These are phyloP conservation scores for Calliphora vicina DNA, from an alignment of 1,140 invertebrate genomes.

Conservation along the genomic window DNA sequence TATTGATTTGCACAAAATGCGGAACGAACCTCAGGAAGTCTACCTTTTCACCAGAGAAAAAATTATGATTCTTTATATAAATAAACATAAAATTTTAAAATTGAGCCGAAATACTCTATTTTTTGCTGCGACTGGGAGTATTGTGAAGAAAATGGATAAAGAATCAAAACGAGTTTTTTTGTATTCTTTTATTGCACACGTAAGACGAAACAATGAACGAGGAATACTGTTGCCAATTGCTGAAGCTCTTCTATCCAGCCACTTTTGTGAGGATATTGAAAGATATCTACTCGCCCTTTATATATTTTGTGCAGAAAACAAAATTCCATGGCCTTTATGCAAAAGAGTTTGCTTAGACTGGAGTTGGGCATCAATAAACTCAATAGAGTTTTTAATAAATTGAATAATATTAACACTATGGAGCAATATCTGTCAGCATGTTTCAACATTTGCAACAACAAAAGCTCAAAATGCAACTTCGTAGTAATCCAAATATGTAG, in stretches of 20 bases:
- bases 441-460: neutral
- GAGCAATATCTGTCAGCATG: neutral
- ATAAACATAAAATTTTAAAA: neutral
- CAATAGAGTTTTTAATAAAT: neutral
- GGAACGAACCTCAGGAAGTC: neutral
- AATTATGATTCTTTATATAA: neutral
- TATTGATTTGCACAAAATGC: neutral
- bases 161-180: neutral
- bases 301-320: neutral
- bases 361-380: neutral
- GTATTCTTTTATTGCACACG: neutral
- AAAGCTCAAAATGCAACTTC: no score
- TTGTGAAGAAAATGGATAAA: neutral
- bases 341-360: neutral
- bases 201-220: neutral
- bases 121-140: neutral
- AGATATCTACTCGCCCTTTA: neutral
- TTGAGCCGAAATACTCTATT: neutral
- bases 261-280: neutral
- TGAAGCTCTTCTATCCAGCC: neutral
- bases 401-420: neutral
- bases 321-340: neutral
- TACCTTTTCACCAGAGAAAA: neutral
- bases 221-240: neutral
- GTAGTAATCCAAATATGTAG: no score